phyloP scores from a whole-genome alignment of 2,888 invertebrate genomes.

The Ferrisia virgata region DNA sequence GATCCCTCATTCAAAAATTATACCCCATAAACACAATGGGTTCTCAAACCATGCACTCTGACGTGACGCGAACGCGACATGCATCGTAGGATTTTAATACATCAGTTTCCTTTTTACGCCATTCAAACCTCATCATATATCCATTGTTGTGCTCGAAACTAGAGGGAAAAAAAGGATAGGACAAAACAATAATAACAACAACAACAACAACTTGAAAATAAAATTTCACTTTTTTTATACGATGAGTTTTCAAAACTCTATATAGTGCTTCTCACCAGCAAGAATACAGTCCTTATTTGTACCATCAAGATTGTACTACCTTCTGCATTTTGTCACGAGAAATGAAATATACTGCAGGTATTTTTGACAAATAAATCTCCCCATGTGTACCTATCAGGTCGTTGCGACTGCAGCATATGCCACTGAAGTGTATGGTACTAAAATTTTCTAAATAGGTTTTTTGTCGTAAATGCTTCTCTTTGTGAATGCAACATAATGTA shows the following conservation, averaged over 20 bases:
- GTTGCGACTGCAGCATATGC: too few species aligned
- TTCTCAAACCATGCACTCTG: background rate
- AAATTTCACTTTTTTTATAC: background rate
- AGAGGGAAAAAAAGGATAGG: background rate
- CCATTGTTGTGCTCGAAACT: background rate
- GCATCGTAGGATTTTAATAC: background rate
- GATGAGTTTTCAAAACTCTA: background rate
- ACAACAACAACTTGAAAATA: background rate
- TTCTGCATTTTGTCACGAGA: too few species aligned
- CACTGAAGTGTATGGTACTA: too few species aligned
- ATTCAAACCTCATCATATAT: background rate
- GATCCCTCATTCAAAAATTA: conserved; percentile 20
- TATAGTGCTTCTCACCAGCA: background rate
- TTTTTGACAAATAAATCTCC: too few species aligned
- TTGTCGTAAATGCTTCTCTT: too few species aligned
- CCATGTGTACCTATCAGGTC: too few species aligned
- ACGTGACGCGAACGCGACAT: background rate
- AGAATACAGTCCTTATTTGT: background rate
- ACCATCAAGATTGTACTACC: too few species aligned
- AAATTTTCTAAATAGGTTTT: too few species aligned
- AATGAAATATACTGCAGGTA: too few species aligned
- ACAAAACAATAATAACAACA: background rate
- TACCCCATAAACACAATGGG: conserved; percentile 19
- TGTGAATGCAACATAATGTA: background rate
- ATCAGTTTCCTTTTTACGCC: background rate